These are phyloP conservation scores for Ips nitidus DNA, from an alignment of 1,140 invertebrate species.

Conservation along the genomic window DNA sequence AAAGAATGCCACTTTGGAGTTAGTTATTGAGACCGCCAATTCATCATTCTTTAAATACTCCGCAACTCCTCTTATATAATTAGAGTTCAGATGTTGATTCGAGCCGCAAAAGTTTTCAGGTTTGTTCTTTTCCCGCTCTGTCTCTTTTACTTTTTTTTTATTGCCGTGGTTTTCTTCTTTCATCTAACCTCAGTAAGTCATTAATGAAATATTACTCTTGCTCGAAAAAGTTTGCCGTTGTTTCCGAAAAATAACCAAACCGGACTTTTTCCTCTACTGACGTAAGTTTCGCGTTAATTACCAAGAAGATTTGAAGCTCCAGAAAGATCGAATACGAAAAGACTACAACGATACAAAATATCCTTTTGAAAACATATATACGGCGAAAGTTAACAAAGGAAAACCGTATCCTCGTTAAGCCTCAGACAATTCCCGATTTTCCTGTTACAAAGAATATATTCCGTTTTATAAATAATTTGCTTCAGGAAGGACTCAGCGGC, in stretches of 20 bases:
- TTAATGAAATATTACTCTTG: conserved; percentile 22
- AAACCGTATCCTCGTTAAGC: conserved; percentile 3
- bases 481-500: background rate
- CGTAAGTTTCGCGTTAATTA: too few species aligned
- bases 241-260: too few species aligned
- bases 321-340: too few species aligned
- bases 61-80: conserved; percentile 29
- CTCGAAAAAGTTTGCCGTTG: background rate
- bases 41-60: conserved; percentile 28
- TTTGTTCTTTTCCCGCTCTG: conserved; percentile 24
- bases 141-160: conserved; percentile 19
- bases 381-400: background rate
- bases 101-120: conserved; percentile 23
- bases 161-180: conserved; percentile 15
- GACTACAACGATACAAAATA: too few species aligned
- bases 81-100: conserved; percentile 27
- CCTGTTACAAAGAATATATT: conserved; percentile 5
- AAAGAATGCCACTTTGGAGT: conserved; percentile 27
- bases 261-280: too few species aligned
- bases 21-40: conserved; percentile 29
- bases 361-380: background rate
- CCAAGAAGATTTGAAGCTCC: too few species aligned
- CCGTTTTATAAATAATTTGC: conserved; percentile 3
- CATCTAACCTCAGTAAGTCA: conserved; percentile 17
- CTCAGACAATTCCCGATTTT: background rate